Evolutionary conservation across 2,113 vertebrate species (phyloP).

Genomic region (Hydrolagus affinis): DNA sequence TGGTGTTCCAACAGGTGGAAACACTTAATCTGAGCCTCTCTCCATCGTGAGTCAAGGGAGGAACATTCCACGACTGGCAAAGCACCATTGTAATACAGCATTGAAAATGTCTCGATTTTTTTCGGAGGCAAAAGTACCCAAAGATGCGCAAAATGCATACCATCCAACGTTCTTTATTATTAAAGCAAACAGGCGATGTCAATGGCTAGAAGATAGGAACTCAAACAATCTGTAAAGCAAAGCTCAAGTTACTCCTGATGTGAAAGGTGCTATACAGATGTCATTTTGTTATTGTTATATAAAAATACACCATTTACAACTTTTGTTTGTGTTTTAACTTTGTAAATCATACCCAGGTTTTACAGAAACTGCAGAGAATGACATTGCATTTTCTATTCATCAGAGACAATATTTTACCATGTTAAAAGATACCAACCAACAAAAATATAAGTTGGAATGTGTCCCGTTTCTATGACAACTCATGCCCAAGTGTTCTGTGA

Average conservation of each 20-base stretch:
- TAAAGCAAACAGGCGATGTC: not conserved
- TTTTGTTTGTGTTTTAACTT: not conserved
- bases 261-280: too few species aligned
- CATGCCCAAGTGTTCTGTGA: not conserved
- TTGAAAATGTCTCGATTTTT: not conserved
- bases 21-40: conserved; percentile 6
- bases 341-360: too few species aligned
- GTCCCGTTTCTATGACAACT: conserved; percentile 21
- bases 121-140: too few species aligned
- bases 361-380: too few species aligned
- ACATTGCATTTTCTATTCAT: not conserved
- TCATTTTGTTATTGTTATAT: too few species aligned
- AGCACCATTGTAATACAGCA: not conserved
- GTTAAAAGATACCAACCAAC: not conserved
- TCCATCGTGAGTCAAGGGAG: not conserved
- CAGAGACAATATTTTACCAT: not conserved
- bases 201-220: not conserved
- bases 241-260: too few species aligned
- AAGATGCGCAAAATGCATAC: not conserved
- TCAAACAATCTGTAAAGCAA: not conserved
- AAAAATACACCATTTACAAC: not conserved
- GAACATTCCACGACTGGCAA: not conserved
- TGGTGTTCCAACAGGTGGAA: conserved; percentile 28
- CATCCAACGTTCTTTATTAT: not conserved
- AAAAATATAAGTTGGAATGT: not conserved